A percentile compares a stretch with the other conserved stretches of the same genome.
Conservation (phyloP, 2,888 invertebrate species). For the Drosophila monieri region DNA sequence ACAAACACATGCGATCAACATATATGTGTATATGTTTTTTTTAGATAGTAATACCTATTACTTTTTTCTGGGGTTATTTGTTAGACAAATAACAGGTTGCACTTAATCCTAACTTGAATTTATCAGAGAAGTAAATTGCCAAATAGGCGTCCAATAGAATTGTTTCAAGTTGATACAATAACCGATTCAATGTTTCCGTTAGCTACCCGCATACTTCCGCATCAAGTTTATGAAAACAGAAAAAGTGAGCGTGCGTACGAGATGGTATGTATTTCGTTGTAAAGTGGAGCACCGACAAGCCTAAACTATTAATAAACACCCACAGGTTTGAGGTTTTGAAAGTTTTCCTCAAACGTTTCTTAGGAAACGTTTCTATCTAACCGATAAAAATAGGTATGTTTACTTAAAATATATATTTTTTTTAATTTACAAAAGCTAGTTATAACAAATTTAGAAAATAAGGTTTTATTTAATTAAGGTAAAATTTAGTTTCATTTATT, state of each 20-base stretch:
- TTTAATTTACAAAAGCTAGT: no score
- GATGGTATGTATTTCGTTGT: constrained; percentile 40
- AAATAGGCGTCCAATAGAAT: constrained; percentile 65
- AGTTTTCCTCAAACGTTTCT: constrained; percentile 37
- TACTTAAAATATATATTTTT: no score
- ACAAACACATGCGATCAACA: background rate
- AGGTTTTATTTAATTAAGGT: no score
- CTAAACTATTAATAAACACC: constrained; percentile 55
- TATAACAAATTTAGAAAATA: no score
- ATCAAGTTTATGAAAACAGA: constrained; percentile 9
- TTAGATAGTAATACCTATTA: background rate
- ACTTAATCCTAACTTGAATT: constrained; percentile 49
- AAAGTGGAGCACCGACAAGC: constrained; percentile 47
- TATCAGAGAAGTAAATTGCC: constrained; percentile 34
- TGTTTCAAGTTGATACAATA: constrained; percentile 68
- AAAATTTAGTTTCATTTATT: no score
- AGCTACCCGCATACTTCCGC: constrained; percentile 70
- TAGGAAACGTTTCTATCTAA: constrained; percentile 5
- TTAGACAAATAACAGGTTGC: background rate
- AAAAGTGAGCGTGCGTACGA: constrained; percentile 21
- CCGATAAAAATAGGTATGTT: no score
- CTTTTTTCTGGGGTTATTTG: background rate
- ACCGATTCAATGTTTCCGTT: constrained; percentile 63
- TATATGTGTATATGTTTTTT: background rate
- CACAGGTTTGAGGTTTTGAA: constrained; percentile 26